Percentiles rank a stretch among this genome's conserved stretches.
phyloP scores from a whole-genome alignment of 2,113 vertebrate genomes.

The Irena cyanogastra region DNA sequence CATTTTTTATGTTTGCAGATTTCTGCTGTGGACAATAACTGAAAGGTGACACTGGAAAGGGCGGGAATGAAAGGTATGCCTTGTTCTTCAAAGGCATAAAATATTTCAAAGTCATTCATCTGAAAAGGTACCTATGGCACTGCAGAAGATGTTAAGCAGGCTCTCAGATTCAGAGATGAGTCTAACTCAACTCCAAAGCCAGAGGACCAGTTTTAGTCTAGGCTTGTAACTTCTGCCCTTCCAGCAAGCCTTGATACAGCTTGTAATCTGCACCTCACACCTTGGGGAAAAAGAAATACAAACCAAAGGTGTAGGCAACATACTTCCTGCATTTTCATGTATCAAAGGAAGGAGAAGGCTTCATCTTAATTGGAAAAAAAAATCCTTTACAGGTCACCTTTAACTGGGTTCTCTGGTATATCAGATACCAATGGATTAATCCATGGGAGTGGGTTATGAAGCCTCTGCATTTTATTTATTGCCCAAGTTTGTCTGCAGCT shows the following conservation, averaged over 20 bases:
- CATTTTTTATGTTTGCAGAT: not conserved
- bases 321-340: not conserved
- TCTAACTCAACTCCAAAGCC: not conserved
- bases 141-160: not conserved
- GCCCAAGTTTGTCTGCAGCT: conserved; percentile 76
- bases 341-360: not conserved
- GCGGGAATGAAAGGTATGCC: rapidly evolving
- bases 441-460: not conserved
- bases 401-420: not conserved
- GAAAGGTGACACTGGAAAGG: conserved; percentile 39
- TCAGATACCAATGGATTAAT: not conserved
- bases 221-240: not conserved
- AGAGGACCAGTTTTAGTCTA: not conserved
- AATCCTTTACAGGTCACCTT: conserved; percentile 38
- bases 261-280: not conserved
- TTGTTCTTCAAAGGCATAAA: not conserved
- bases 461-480: conserved; percentile 64
- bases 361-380: not conserved
- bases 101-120: not conserved
- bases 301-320: not conserved
- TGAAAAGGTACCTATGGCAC: not conserved
- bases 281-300: not conserved
- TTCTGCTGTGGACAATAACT: not conserved
- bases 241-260: not conserved
- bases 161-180: not conserved